These are phyloP conservation scores for Sebastes dallii DNA, from an alignment of 2,797 vertebrate species.

Conservation along the genomic window DNA sequence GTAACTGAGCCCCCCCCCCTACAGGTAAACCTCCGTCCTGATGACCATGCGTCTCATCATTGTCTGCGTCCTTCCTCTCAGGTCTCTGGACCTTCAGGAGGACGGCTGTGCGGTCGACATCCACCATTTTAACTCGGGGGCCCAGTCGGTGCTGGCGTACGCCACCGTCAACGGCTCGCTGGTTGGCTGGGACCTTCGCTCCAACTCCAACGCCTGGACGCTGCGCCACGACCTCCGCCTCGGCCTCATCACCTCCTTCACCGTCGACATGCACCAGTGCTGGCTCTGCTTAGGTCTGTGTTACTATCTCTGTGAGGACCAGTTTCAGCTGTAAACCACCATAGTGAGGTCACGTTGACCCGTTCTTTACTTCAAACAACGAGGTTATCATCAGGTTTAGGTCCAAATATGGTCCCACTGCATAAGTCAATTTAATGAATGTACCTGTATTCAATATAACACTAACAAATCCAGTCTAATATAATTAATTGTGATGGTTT, in stretches of 20 bases:
- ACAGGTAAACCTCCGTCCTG: rapidly evolving
- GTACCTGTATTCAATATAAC: too few relatives aligned
- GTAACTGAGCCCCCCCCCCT: constrained; percentile 60
- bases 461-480: too few relatives aligned
- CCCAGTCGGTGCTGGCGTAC: constrained; percentile 94
- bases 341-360: neutral
- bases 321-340: neutral
- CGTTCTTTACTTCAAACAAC: too few relatives aligned
- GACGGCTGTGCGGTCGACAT: constrained; percentile 96
- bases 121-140: constrained; percentile 95
- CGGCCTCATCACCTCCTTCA: constrained; percentile 98
- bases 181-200: constrained; percentile 96
- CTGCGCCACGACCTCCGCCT: constrained; percentile 93
- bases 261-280: constrained; percentile 97
- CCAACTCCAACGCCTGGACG: constrained; percentile 92
- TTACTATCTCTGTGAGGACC: neutral
- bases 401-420: neutral
- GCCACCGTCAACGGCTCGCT: constrained; percentile 95
- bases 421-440: too few relatives aligned
- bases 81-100: constrained; percentile 89
- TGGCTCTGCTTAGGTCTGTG: constrained; percentile 94
- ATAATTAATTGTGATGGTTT: neutral
- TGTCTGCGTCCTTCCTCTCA: constrained; percentile 54
- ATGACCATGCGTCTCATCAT: rapidly evolving
- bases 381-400: neutral